These are phyloP conservation scores for Siphlonurus alternatus DNA, from an alignment of 2,888 invertebrate genomes.

Conservation along the genomic window DNA sequence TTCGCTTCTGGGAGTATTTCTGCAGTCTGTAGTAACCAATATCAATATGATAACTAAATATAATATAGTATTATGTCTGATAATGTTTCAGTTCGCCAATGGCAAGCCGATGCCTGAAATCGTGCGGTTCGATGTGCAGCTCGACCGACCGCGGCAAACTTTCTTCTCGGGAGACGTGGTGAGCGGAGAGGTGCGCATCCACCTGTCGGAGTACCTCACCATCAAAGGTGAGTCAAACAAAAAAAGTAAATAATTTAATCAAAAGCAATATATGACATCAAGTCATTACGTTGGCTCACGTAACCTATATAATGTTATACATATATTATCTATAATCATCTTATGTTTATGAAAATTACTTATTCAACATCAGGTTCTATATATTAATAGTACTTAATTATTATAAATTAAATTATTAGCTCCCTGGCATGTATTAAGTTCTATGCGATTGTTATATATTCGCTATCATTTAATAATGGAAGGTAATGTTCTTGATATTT, in stretches of 20 bases:
- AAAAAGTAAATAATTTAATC: background rate
- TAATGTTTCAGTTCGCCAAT: slow-evolving; percentile 9
- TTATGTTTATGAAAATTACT: background rate
- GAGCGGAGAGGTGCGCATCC: slow-evolving; percentile 19
- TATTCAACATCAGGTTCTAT: too few relatives aligned
- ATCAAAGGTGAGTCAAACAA: slow-evolving; percentile 20
- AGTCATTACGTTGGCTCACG: background rate
- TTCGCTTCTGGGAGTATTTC: too few relatives aligned
- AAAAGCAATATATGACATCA: background rate
- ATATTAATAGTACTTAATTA: too few relatives aligned
- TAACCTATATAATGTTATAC: background rate
- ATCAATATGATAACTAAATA: too few relatives aligned
- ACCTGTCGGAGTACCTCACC: slow-evolving; percentile 17
- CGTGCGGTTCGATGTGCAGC: slow-evolving; percentile 17
- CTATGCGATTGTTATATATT: too few relatives aligned
- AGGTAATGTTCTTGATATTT: too few relatives aligned
- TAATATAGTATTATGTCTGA: background rate
- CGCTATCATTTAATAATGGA: too few relatives aligned
- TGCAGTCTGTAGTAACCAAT: too few relatives aligned
- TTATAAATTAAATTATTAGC: too few relatives aligned
- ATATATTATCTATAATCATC: background rate
- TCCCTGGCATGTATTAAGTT: too few relatives aligned
- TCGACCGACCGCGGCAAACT: slow-evolving; percentile 19
- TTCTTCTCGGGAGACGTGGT: slow-evolving; percentile 21
- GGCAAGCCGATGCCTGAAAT: slow-evolving; percentile 10